phyloP scores from a whole-genome alignment of 1,140 invertebrate genomes.

The Drosophila ironensis region DNA sequence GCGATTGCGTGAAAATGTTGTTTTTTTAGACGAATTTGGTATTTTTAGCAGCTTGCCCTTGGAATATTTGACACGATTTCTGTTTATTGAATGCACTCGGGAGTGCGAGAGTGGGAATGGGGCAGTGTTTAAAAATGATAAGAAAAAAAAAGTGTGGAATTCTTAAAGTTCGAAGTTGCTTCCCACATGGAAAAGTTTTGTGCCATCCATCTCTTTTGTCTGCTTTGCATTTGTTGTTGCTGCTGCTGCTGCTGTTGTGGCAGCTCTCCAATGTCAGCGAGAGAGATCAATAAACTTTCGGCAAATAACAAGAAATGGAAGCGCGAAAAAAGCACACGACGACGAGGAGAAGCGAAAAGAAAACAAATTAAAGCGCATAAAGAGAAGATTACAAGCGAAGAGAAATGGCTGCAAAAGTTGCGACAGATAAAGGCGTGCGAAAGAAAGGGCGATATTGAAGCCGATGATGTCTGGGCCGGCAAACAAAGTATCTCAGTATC shows the following conservation, averaged over 20 bases:
- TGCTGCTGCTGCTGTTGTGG: too few relatives aligned
- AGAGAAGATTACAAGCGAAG: slow-evolving; percentile 65
- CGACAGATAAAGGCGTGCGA: slow-evolving; percentile 7
- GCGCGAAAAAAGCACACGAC: slow-evolving; percentile 22
- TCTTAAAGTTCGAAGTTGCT: slow-evolving; percentile 4
- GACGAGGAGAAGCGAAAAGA: too few relatives aligned
- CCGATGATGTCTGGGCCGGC: slow-evolving; percentile 54
- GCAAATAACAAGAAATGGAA: slow-evolving; percentile 78
- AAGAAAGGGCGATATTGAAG: slow-evolving; percentile 24
- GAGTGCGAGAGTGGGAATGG: slow-evolving; percentile 10
- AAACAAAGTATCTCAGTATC: slow-evolving; percentile 28
- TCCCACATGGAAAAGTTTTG: slow-evolving; percentile 16
- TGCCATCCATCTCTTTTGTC: slow-evolving; percentile 15
- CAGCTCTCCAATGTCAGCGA: slow-evolving; percentile 48
- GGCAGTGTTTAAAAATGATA: slow-evolving; percentile 11
- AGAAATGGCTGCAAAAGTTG: slow-evolving; percentile 38
- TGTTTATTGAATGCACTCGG: slow-evolving; percentile 19
- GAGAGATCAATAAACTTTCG: slow-evolving; percentile 79
- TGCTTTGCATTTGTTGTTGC: slow-evolving; percentile 8
- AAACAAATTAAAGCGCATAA: slow-evolving; percentile 72
- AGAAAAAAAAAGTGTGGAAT: not conserved
- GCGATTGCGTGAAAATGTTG: slow-evolving; percentile 44
- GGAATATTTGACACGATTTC: slow-evolving; percentile 72
- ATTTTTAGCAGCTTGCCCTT: slow-evolving; percentile 68
- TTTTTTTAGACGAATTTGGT: slow-evolving; percentile 7